phyloP scores from a whole-genome alignment of 2,888 invertebrate genomes.

The Zaprionus obscuricornis region DNA sequence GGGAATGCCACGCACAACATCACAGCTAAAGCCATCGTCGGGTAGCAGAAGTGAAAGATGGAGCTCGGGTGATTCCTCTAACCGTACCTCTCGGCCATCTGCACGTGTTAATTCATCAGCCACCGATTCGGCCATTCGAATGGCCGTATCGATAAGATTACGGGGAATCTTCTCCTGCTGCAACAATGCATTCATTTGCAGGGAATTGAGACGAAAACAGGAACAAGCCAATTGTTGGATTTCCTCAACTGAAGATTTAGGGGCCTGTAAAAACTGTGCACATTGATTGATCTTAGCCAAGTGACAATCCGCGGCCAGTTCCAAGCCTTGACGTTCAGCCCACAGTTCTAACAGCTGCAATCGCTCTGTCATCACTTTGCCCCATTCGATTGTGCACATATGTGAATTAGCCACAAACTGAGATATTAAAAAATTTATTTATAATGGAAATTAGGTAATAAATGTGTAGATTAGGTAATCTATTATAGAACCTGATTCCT shows the following conservation, averaged over 20 bases:
- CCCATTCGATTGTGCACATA: conserved; percentile 93
- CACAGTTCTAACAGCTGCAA: conserved; percentile 94
- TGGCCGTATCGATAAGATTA: conserved; percentile 87
- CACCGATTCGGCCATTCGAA: conserved; percentile 92
- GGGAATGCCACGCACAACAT: conserved; percentile 96
- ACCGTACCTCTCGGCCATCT: conserved; percentile 94
- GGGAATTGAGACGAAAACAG: conserved; percentile 98
- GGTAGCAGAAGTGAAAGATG: conserved; percentile 96
- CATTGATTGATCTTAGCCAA: conserved; percentile 97
- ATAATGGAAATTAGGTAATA: not conserved
- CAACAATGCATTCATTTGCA: conserved; percentile 94
- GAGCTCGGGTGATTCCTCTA: conserved; percentile 96
- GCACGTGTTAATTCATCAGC: conserved; percentile 96
- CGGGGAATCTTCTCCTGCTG: conserved; percentile 85
- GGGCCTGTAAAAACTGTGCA: conserved; percentile 91
- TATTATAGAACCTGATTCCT: conserved; percentile 34
- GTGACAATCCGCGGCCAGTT: conserved; percentile 99
- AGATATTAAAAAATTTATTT: not conserved
- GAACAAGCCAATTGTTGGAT: conserved; percentile 94
- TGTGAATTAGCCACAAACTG: conserved; percentile 88
- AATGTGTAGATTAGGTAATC: conserved; percentile 3
- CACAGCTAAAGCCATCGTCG: conserved; percentile 98
- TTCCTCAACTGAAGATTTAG: conserved; percentile 93
- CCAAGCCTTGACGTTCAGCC: conserved; percentile 98
- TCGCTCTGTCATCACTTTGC: conserved; percentile 91